A percentile compares a stretch with the other conserved stretches of the same genome.
Conservation (phyloP, 1,140 invertebrate species). For the Mactra quadrangularis region DNA sequence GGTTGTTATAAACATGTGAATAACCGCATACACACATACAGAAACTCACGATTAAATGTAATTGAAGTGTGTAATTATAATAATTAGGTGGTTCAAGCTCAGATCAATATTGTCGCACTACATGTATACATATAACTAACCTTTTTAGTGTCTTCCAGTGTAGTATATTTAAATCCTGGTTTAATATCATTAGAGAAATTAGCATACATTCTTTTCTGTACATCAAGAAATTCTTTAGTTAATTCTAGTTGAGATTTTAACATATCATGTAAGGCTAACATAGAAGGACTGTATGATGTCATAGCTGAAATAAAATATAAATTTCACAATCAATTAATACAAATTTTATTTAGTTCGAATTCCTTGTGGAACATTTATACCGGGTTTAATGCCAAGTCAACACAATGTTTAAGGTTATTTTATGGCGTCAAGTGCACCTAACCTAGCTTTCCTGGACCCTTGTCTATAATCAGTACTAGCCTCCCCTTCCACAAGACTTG, state of each 20-base stretch:
- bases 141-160: conserved; percentile 78
- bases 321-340: not conserved
- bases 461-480: too few species aligned
- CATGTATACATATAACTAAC: too few species aligned
- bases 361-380: not conserved
- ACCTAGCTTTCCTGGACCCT: too few species aligned
- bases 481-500: not conserved
- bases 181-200: conserved; percentile 60
- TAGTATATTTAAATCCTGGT: conserved; percentile 77
- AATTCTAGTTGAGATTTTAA: conserved; percentile 75
- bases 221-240: conserved; percentile 71
- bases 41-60: too few species aligned
- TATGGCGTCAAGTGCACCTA: too few species aligned
- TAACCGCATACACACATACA: too few species aligned
- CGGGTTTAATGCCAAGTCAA: too few species aligned
- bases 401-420: too few species aligned
- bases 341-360: not conserved
- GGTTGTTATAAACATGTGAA: too few species aligned
- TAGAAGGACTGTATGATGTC: conserved; percentile 77
- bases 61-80: too few species aligned
- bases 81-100: too few species aligned
- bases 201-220: conserved; percentile 71
- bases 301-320: conserved; percentile 72
- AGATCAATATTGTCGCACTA: too few species aligned
- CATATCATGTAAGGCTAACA: conserved; percentile 79